Base-by-base conservation (phyloP, 2,888 invertebrate species). In the Tillus elongatus region DNA sequence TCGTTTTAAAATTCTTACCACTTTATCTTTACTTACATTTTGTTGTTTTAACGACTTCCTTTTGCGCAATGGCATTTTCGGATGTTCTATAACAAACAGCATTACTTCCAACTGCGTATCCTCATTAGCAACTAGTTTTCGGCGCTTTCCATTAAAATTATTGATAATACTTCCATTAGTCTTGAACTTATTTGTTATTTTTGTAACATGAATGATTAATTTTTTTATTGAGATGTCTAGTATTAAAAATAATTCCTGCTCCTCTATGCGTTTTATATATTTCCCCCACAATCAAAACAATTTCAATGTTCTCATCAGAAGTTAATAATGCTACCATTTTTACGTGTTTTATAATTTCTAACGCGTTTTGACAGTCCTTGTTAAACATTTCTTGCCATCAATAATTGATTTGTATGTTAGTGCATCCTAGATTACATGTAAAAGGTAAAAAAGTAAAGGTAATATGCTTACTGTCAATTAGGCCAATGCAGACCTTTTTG, bases 241-340 rank as follows among this genome's bases (percentile, higher is more conserved):
- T 41, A 35, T 34, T 37, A 35, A 38, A 41, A 38, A 41, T 41
- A 31, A 15, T 31, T 15, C 34, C 38, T 28, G 38, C 38, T 38
- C 38, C 37, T 28, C 30, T 34, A 34, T 35, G 30, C 3, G 37
- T 38, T 39, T 41, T 39, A 15, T 32, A 32, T 12, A 8, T 32
- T 32, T 32, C 32, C 4, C 15, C 32, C 4, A 32, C 32, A 32
- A 15, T 32, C n/a, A 29, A 29, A n/a, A 11, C 11, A 29, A 29
- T 29, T 29, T 29, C 30, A n/a, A 29, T 40, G 36, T 40, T 33
- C 9, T 41, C 38, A 35, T 41, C 34, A 30, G 13, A 13, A 38
- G 12, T 41, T 38, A 40, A 36, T 36, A 36, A 19, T 9, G 9
- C n/a, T 37, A 53, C 68, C n/a, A 19, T 19, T 19, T 19, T 19